These are phyloP conservation scores for Sinopyrophorus schimmeli DNA, from an alignment of 2,888 invertebrate genomes.

Conservation along the genomic window DNA sequence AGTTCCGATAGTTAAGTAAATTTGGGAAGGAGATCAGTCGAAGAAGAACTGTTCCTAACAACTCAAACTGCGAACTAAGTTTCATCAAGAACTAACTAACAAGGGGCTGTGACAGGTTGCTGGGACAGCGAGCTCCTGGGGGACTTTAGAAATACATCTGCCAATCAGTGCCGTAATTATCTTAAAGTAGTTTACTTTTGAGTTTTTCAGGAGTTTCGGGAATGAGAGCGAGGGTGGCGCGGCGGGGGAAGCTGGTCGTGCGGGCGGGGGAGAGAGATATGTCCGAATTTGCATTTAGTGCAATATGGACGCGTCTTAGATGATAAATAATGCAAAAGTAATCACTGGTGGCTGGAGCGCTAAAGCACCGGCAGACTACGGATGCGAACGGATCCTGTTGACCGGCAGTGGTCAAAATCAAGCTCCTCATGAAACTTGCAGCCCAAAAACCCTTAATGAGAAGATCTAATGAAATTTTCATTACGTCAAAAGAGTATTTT, in stretches of 20 bases:
- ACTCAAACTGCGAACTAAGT: conserved; percentile 31
- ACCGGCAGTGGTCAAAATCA: conserved; percentile 37
- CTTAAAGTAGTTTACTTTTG: conserved; percentile 50
- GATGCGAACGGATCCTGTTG: conserved; percentile 26
- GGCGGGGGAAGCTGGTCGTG: no score
- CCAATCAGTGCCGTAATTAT: conserved; percentile 53
- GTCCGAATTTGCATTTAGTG: conserved; percentile 10
- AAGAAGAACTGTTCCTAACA: conserved; percentile 12
- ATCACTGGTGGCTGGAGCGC: conserved; percentile 18
- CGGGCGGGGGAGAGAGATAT: no score
- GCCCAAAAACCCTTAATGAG: conserved; percentile 52
- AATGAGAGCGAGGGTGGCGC: no score
- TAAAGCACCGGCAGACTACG: conserved; percentile 18
- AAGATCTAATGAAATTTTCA: conserved; percentile 52
- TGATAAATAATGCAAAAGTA: conserved; percentile 22
- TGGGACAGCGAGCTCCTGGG: conserved; percentile 42
- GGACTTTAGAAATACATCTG: conserved; percentile 45
- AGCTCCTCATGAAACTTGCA: conserved; percentile 49
- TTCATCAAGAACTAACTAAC: conserved; percentile 35
- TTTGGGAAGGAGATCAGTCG: no score
- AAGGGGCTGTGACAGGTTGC: conserved; percentile 46
- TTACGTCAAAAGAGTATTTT: conserved; percentile 35
- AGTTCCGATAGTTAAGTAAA: no score
- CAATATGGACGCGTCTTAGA: conserved; percentile 12
- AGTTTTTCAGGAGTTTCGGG: conserved; percentile 21